A percentile compares a stretch with the other conserved stretches of the same genome.
Evolutionary conservation across 2,113 vertebrate genomes (phyloP).

Genomic region (Hydropotes inermis): DNA sequence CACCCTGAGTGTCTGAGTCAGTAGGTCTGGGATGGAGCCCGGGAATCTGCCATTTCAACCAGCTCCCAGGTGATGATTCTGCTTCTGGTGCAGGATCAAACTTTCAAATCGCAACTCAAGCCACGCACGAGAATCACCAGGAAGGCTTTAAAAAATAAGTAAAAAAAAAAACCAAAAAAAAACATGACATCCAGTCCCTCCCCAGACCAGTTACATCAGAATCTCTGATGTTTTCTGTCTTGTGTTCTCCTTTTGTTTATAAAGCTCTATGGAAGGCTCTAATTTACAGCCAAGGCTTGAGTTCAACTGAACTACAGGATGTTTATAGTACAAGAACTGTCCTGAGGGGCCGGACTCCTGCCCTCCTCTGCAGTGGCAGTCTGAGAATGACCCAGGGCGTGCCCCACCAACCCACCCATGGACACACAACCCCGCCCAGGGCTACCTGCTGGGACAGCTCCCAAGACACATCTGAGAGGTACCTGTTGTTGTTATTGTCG

Average conservation of each 20-base stretch:
- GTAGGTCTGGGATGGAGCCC: neutral
- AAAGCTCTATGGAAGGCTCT: neutral
- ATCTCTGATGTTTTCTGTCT: neutral
- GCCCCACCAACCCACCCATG: neutral
- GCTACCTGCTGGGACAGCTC: neutral
- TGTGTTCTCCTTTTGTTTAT: neutral
- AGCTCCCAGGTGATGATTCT: neutral
- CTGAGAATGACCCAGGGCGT: neutral
- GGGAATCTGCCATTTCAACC: neutral
- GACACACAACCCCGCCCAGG: neutral
- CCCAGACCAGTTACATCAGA: neutral
- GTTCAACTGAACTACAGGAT: neutral
- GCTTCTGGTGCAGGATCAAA: neutral
- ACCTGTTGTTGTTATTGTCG: neutral
- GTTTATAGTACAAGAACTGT: neutral
- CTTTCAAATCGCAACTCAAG: neutral
- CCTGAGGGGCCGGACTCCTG: neutral
- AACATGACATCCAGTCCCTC: fast-evolving
- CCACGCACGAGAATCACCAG: neutral
- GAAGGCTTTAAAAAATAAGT: neutral
- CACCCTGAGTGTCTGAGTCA: neutral
- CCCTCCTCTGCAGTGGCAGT: fast-evolving
- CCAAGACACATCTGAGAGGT: neutral
- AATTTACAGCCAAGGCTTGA: neutral
- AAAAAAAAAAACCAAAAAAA: neutral